Evolutionary conservation across 2,113 vertebrate genomes (phyloP).

Genomic region (Calonectris borealis): DNA sequence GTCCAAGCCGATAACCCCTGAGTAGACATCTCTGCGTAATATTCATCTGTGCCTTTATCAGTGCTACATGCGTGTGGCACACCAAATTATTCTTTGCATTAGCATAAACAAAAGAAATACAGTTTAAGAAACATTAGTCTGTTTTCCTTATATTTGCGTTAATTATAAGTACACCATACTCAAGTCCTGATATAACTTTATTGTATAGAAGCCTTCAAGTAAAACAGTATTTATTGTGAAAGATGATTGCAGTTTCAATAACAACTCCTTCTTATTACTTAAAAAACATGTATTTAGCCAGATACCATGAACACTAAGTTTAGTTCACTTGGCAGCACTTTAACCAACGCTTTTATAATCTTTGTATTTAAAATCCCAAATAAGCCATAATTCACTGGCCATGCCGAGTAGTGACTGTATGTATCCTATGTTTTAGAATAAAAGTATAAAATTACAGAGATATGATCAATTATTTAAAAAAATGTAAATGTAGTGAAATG

Average conservation of each 20-base stretch:
- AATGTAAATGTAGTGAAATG: slow-evolving; percentile 50
- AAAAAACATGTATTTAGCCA: slow-evolving; percentile 71
- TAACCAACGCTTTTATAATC: slow-evolving; percentile 58
- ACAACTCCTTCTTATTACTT: slow-evolving; percentile 68
- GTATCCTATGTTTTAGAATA: slow-evolving; percentile 67
- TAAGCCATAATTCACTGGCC: slow-evolving; percentile 71
- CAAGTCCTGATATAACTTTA: slow-evolving; percentile 59
- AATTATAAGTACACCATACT: slow-evolving; percentile 52
- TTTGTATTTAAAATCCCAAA: slow-evolving; percentile 72
- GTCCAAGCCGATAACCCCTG: neutral
- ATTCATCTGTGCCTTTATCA: neutral
- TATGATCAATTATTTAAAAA: slow-evolving; percentile 67
- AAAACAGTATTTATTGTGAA: slow-evolving; percentile 72
- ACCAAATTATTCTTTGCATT: slow-evolving; percentile 31
- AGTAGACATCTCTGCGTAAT: neutral
- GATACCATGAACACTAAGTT: slow-evolving; percentile 71
- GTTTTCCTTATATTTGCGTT: slow-evolving; percentile 47
- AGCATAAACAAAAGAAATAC: slow-evolving; percentile 37
- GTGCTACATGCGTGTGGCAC: neutral
- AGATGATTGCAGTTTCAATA: slow-evolving; percentile 73
- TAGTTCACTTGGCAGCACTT: slow-evolving; percentile 70
- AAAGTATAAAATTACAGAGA: slow-evolving; percentile 70
- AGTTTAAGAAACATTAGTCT: neutral
- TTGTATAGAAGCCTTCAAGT: slow-evolving; percentile 55
- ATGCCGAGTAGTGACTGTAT: slow-evolving; percentile 51